Conservation (phyloP, 2,888 invertebrate genomes). For the Caenorhabditis becei region DNA sequence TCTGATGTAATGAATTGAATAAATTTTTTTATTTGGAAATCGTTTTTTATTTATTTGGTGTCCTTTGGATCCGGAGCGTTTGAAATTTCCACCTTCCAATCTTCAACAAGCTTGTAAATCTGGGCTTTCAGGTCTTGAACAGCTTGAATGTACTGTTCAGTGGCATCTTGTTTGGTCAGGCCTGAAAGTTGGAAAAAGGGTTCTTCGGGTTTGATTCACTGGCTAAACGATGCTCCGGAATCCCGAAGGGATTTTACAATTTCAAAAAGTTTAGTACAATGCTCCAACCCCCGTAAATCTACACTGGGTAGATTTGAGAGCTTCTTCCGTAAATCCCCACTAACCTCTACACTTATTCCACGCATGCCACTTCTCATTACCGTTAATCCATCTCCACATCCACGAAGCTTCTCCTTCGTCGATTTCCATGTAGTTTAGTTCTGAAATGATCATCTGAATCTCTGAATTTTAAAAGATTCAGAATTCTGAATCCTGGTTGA, state of each 20-base stretch:
- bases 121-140: constrained; percentile 28
- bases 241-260: too few species aligned
- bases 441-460: constrained; percentile 55
- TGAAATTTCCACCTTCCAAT: constrained; percentile 43
- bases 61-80: constrained; percentile 22
- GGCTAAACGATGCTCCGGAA: too few species aligned
- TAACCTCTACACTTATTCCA: constrained; percentile 73
- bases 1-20: too few species aligned
- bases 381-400: constrained; percentile 78
- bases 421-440: constrained; percentile 74
- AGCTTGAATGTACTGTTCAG: constrained; percentile 13
- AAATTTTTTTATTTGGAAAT: background rate
- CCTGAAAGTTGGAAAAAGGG: too few species aligned
- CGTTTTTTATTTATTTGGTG: background rate
- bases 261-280: background rate
- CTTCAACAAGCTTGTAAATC: constrained; percentile 16
- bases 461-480: too few species aligned
- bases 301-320: too few species aligned
- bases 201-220: too few species aligned
- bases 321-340: too few species aligned
- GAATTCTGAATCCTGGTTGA: too few species aligned
- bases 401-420: constrained; percentile 72
- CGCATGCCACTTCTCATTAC: constrained; percentile 75
- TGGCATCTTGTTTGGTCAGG: constrained; percentile 32
- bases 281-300: too few species aligned